Base-by-base conservation (phyloP, 2,113 vertebrate species). In the Cacatua alba region DNA sequence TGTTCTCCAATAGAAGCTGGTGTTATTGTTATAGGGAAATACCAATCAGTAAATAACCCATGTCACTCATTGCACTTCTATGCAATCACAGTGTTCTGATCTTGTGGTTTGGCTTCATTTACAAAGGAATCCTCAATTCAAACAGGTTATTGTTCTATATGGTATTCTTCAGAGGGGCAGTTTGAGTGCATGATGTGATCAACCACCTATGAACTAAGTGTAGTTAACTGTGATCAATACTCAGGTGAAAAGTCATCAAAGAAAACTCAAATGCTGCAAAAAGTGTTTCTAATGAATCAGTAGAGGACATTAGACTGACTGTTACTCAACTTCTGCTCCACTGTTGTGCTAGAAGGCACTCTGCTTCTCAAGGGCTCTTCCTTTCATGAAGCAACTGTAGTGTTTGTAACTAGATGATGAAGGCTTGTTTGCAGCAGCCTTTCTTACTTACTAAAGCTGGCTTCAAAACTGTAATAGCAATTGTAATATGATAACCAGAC, bases 11-110 rank as follows among this genome's bases (percentile, higher is more conserved):
- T 88, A 86, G 94, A 88, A 87, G 53, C 37, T 67, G 78, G 67
- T 70, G 84, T 69, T 96, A 83, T 90, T 96, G 43, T 70, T 80
- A 24, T n/a, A 20, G 90, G 25, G 71, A 92, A 86, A 74, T 91
- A 97, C 93, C 92, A 96, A 92, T 95, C 93, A 92, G 88, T 94
- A 96, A 91, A 89, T 95, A 96, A 88, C 78, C 78, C 26, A 4
- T 94, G 92, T 93, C 92, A 93, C 84, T 97, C 17, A 3, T 82
- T 95, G 90, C 62, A 74, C 33, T 86, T 88, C 93, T 76, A 33
- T 0, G 51, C 86, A 95, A 44, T 94, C 90, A 20, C 52, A 92
- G 78, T 12, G 43, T 93, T 95, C 93, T 95, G 81, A 91, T 97
- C 83, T 92, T 85, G 74, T 80, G 93, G 70, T 86, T 92, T 96